Evolutionary conservation across 2,113 vertebrate genomes (phyloP).

Genomic region (Rafetus swinhoei): DNA sequence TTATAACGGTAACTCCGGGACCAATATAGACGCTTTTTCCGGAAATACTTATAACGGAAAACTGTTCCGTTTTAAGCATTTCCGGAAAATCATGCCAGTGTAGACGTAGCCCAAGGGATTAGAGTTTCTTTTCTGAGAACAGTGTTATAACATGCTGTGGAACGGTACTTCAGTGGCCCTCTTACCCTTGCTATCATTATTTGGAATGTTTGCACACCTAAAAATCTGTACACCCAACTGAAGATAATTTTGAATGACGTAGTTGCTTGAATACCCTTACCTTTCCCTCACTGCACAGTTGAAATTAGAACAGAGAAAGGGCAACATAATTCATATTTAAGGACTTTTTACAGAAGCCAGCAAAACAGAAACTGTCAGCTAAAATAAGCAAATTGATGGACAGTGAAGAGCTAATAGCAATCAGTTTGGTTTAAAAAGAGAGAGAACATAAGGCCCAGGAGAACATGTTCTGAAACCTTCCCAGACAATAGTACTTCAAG

Average conservation of each 20-base stretch:
- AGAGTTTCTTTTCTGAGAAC: not conserved
- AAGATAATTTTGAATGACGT: not conserved
- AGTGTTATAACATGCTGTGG: not conserved
- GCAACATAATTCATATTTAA: not conserved
- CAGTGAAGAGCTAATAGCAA: not conserved
- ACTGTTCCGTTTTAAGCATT: too few species aligned
- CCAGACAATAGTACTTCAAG: not conserved
- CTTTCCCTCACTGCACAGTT: too few species aligned
- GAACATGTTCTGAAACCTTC: not conserved
- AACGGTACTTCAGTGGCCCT: not conserved
- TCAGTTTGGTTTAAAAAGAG: not conserved
- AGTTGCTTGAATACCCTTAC: not conserved
- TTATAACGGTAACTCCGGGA: too few species aligned
- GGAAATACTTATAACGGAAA: too few species aligned
- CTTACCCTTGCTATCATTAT: not conserved
- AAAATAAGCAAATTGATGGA: not conserved
- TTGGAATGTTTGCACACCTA: not conserved
- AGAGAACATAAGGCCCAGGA: not conserved
- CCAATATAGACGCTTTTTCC: too few species aligned
- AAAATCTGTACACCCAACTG: not conserved
- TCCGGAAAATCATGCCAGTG: too few species aligned
- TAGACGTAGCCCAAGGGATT: too few species aligned
- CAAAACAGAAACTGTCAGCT: not conserved
- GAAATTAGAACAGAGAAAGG: not conserved
- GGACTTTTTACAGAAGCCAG: not conserved